These are phyloP conservation scores for Syritta pipiens DNA, from an alignment of 2,888 invertebrate genomes.

Conservation along the genomic window DNA sequence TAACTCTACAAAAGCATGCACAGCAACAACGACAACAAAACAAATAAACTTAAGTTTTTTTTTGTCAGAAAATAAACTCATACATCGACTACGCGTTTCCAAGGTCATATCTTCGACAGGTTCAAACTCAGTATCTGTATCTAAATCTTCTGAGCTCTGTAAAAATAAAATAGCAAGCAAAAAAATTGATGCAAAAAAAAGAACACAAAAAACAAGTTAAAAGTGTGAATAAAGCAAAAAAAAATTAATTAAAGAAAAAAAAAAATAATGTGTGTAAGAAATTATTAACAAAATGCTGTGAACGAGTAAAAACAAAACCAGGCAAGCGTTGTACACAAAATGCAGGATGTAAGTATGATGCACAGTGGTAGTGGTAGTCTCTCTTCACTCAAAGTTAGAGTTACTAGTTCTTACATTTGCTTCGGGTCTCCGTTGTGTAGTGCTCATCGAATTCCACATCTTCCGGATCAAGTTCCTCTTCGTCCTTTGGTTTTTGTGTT, in stretches of 20 bases:
- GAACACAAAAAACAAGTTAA: conserved; percentile 59
- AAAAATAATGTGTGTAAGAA: conserved; percentile 49
- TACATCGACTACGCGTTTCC: conserved; percentile 85
- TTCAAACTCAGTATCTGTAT: conserved; percentile 86
- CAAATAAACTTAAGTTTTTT: too few species aligned
- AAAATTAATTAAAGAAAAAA: conserved; percentile 30
- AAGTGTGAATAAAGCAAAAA: conserved; percentile 48
- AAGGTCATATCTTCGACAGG: conserved; percentile 85
- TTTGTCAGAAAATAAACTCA: conserved; percentile 76
- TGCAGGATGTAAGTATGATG: conserved; percentile 46
- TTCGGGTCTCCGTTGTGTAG: conserved; percentile 92
- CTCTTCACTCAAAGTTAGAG: conserved; percentile 8
- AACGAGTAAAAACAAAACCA: conserved; percentile 41
- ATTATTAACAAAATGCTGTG: conserved; percentile 59
- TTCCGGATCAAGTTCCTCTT: conserved; percentile 93
- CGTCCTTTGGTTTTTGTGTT: conserved; percentile 81
- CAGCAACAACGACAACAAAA: conserved; percentile 35
- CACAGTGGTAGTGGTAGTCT: too few species aligned
- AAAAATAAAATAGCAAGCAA: conserved; percentile 70
- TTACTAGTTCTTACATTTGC: conserved; percentile 87
- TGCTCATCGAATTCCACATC: conserved; percentile 93
- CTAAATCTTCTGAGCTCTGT: conserved; percentile 84
- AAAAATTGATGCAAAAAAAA: conserved; percentile 70
- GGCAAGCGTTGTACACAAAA: conserved; percentile 55
- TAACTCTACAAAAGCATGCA: conserved; percentile 42